phyloP scores from a whole-genome alignment of 2,888 invertebrate genomes.

The Eueremaeus valkanovi region DNA sequence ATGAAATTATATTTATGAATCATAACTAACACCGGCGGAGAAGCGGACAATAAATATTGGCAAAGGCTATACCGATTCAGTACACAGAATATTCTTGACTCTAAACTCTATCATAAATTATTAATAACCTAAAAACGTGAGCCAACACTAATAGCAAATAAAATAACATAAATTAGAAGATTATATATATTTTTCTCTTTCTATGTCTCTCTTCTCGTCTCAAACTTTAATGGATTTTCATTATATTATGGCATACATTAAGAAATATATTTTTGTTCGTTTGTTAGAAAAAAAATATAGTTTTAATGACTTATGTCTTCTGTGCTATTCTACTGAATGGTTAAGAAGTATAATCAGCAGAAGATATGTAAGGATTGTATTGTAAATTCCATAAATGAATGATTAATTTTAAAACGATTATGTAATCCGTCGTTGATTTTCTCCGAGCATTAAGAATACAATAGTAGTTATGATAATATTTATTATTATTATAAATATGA shows the following conservation, averaged over 20 bases:
- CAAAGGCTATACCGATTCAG: no score
- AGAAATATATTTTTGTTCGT: background rate
- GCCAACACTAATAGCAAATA: background rate
- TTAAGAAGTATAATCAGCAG: background rate
- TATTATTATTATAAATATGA: no score
- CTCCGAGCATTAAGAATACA: background rate
- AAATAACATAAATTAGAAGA: background rate
- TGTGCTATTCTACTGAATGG: no score
- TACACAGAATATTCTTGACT: no score
- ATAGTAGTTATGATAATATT: no score
- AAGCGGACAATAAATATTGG: background rate
- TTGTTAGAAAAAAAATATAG: background rate
- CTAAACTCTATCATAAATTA: background rate
- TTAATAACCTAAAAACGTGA: background rate
- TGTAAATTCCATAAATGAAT: background rate
- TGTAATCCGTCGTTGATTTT: background rate
- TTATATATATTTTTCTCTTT: background rate
- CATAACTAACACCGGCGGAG: no score
- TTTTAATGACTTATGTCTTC: background rate
- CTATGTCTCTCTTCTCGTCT: background rate
- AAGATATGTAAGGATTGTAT: background rate
- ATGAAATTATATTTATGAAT: background rate
- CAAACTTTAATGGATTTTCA: background rate
- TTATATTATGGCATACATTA: background rate
- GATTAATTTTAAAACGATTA: background rate